Evolutionary conservation across 2,888 invertebrate species (phyloP).

Genomic region (Archips crataeganus): DNA sequence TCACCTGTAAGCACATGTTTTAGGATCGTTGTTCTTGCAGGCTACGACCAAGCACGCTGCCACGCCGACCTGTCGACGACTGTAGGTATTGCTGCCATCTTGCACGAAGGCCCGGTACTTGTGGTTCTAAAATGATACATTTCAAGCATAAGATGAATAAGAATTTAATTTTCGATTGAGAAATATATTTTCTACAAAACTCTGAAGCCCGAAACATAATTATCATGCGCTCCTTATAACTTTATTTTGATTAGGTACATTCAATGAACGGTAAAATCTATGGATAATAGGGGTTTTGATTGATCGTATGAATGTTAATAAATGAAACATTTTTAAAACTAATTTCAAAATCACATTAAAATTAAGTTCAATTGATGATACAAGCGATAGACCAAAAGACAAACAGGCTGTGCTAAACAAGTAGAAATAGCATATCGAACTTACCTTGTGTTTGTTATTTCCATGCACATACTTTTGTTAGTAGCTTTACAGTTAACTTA

Average conservation of each 20-base stretch:
- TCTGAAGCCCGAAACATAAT: too few relatives aligned
- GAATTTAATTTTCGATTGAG: background rate
- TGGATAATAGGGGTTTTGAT: too few relatives aligned
- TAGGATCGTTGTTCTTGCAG: conserved; percentile 67
- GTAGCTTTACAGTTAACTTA: background rate
- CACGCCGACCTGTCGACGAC: conserved; percentile 62
- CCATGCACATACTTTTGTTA: conserved; percentile 2
- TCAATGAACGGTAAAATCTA: too few relatives aligned
- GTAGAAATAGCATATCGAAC: background rate
- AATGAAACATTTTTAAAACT: background rate
- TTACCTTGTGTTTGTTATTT: background rate
- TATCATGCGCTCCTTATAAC: too few relatives aligned
- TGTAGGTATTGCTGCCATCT: conserved; percentile 77
- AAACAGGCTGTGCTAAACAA: background rate
- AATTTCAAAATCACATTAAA: background rate
- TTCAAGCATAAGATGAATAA: conserved; percentile 3
- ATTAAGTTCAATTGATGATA: background rate
- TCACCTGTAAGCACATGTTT: conserved; percentile 75
- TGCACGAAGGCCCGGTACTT: conserved; percentile 78
- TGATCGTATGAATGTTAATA: background rate
- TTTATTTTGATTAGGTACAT: too few relatives aligned
- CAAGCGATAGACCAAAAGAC: background rate
- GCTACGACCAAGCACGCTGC: conserved; percentile 70
- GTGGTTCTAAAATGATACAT: conserved; percentile 56
- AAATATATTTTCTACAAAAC: too few relatives aligned